Evolutionary conservation across 1,140 invertebrate species (phyloP).

Genomic region (Phymorhynchus buccinoides): DNA sequence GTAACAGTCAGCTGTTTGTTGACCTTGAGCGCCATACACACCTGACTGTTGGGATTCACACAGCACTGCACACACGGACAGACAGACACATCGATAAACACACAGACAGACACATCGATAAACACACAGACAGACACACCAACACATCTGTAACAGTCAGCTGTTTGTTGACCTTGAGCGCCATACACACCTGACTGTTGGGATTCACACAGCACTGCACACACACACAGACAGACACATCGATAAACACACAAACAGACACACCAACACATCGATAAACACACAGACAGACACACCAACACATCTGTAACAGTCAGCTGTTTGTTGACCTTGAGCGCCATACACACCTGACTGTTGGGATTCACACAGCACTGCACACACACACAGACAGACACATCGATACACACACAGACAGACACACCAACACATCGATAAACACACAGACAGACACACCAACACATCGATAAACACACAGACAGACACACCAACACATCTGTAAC

Average conservation of each 20-base stretch:
- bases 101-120: neutral
- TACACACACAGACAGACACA: no score
- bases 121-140: neutral
- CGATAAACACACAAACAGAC: neutral
- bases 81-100: neutral
- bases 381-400: no score
- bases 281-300: no score
- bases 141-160: constrained; percentile 47
- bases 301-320: no score
- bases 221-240: neutral
- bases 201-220: constrained; percentile 70
- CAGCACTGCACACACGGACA: constrained; percentile 62
- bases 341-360: constrained; percentile 66
- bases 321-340: constrained; percentile 73
- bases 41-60: constrained; percentile 65
- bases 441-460: neutral
- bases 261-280: no score
- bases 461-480: no score
- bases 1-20: constrained; percentile 73
- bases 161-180: constrained; percentile 73
- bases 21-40: constrained; percentile 72
- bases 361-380: constrained; percentile 68
- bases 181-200: constrained; percentile 68
- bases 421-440: no score
- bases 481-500: no score